phyloP scores from a whole-genome alignment of 2,888 invertebrate genomes.

The Machimus rusticus region DNA sequence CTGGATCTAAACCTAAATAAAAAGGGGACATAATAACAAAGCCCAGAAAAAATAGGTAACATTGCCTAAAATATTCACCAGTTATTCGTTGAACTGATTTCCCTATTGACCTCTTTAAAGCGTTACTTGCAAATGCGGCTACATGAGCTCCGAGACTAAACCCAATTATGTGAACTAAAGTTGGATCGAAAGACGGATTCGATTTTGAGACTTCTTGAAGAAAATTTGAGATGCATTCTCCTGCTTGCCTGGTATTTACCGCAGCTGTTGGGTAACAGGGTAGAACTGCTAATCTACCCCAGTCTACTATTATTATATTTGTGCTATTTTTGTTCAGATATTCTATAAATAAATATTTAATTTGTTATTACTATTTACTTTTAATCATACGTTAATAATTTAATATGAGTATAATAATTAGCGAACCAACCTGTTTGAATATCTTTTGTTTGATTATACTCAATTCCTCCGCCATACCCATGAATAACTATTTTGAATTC shows the following conservation, averaged over 20 bases:
- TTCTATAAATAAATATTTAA: conserved; percentile 47
- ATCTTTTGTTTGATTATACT: conserved; percentile 56
- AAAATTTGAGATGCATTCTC: conserved; percentile 66
- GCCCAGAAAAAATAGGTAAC: neutral
- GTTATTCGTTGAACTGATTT: conserved; percentile 59
- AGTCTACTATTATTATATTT: conserved; percentile 67
- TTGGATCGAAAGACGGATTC: conserved; percentile 57
- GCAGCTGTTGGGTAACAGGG: conserved; percentile 69
- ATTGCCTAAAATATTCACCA: conserved; percentile 52
- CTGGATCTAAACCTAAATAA: conserved; percentile 69
- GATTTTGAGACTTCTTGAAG: conserved; percentile 53
- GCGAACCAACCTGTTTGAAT: conserved; percentile 44
- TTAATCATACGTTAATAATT: neutral
- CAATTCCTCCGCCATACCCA: conserved; percentile 62
- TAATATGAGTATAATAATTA: neutral
- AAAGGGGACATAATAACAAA: neutral
- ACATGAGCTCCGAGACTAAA: conserved; percentile 70
- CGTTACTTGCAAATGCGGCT: conserved; percentile 61
- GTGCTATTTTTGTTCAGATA: conserved; percentile 59
- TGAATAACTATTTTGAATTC: conserved; percentile 56
- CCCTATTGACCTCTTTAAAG: conserved; percentile 54
- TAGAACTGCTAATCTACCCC: conserved; percentile 64
- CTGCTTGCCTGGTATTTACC: conserved; percentile 68
- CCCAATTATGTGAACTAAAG: conserved; percentile 66
- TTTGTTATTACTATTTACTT: no score